Evolutionary conservation across 2,888 invertebrate species (phyloP), one percentile per base, ranked within the genome.

Genomic region (Drosophila setosimentum): DNA sequence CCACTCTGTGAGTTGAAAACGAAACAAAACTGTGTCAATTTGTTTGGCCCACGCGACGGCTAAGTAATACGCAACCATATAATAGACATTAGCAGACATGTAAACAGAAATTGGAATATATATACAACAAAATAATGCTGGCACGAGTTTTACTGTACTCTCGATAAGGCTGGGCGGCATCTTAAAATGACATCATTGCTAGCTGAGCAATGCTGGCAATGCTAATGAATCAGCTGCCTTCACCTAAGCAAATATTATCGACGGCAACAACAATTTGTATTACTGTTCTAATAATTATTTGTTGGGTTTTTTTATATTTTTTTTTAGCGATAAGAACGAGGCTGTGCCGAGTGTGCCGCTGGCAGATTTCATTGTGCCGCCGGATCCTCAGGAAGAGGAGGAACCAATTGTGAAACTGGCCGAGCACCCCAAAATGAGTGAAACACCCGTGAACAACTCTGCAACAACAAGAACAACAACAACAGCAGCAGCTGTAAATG

Each of bases 151-250:
- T 42, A 51, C 37, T 40, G 24, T 40, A 27, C 13, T 51, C 64
- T 33, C 59, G 33, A 42, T 57, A 59, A 50, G 49, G 30, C 13
- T 53, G 49, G 45, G 53, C 42, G 60, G 53, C 67, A 53, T 60
- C 60, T 50, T 57, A 27, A 45, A 21, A 61, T 70, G 80, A 77
- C 70, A 71, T 87, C 86, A 66, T 61, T 71, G 64, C 33, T 5
- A n/a, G 16, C 33, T 13, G 30, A 7, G 10, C 8, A n/a, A 10
- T 49, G 49, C 32, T 51, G 49, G 29, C 76, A 29, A 45, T 49
- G 85, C 76, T 74, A 88, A 90, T 89, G 81, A 80, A 78, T 86
- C 86, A 89, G 76, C 85, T 72, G 74, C 51, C 42, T 13, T 35
- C 63, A 48, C 16, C 30, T 32, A 24, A 42, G 53, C 55, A 49